Base-by-base conservation (phyloP, 2,113 vertebrate genomes). In the Aphelocoma coerulescens region DNA sequence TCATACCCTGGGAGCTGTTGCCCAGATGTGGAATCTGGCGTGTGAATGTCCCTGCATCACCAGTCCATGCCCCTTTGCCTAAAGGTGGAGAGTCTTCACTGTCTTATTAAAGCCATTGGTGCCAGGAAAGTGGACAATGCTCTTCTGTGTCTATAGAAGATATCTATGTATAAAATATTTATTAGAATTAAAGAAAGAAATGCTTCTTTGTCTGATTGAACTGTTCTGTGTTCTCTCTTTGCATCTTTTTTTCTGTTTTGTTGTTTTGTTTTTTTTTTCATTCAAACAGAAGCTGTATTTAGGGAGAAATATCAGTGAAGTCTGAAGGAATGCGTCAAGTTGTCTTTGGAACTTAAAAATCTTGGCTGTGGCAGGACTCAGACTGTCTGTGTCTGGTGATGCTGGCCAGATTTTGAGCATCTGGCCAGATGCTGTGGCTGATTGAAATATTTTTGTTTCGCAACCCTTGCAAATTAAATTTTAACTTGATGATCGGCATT, bases 1-100 rank as follows among this genome's bases (percentile, higher is more conserved):
- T 21, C 8, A 30, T 52, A 20, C 24, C 37, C 13, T 6, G 1
- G 46, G 35, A 91, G 16, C 13, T 55, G 23, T 13, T 62, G 37
- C 12, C 52, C 51, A 54, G n/a, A 49, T 2, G 0, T 67, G 52
- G 33, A 27, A 32, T 75, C 26, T 80, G 89, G 52, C 4, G 13
- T 1, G 1, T 52, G 49, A 39, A 20, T 23, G 26, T 46, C 67
- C 13, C 78, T 46, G 6, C 0, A 0, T 48, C 1, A 3, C 20
- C 65, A 49, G 24, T 10, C n/a, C 1, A 0, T 28, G 39, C 12
- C 37, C 21, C 14, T 57, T 33, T 61, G 35, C 52, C 28, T 67
- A 16, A 57, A 75, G 33, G 44, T 61, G 51, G 49, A 61, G 58
- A 41, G 24, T 43, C 51, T 68, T 76, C 52, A 10, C 44, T 72